phyloP scores from a whole-genome alignment of 2,113 vertebrate genomes.

The Alexandromys fortis region DNA sequence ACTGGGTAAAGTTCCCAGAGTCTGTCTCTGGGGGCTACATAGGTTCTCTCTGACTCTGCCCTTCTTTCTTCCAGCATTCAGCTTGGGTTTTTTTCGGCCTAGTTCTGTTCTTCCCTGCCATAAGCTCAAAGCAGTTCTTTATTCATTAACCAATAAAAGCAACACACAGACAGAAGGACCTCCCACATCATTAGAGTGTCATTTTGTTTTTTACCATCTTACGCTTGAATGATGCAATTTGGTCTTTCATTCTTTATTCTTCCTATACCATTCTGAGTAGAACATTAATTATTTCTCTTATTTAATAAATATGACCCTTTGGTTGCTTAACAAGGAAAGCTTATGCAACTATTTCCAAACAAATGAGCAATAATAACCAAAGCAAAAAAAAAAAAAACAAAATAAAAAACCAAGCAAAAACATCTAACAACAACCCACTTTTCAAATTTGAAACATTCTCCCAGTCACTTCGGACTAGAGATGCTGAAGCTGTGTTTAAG shows the following conservation, averaged over 20 bases:
- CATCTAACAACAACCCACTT: background rate
- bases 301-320: background rate
- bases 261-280: background rate
- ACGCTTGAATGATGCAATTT: background rate
- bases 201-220: background rate
- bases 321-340: background rate
- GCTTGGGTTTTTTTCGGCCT: no score
- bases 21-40: no score
- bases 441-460: background rate
- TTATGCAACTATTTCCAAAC: background rate
- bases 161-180: no score
- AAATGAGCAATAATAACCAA: background rate
- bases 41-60: no score
- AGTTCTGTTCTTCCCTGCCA: no score
- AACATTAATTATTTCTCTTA: constrained; percentile 14
- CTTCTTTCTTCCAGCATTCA: no score
- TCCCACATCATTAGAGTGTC: background rate
- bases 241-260: background rate
- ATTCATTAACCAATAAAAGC: no score
- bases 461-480: background rate
- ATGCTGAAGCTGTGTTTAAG: background rate
- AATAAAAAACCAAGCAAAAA: background rate
- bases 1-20: no score
- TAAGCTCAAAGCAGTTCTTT: no score
- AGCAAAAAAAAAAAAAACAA: background rate